These are phyloP conservation scores for Desmodus rotundus DNA, from an alignment of 2,113 vertebrate species.

Conservation along the genomic window DNA sequence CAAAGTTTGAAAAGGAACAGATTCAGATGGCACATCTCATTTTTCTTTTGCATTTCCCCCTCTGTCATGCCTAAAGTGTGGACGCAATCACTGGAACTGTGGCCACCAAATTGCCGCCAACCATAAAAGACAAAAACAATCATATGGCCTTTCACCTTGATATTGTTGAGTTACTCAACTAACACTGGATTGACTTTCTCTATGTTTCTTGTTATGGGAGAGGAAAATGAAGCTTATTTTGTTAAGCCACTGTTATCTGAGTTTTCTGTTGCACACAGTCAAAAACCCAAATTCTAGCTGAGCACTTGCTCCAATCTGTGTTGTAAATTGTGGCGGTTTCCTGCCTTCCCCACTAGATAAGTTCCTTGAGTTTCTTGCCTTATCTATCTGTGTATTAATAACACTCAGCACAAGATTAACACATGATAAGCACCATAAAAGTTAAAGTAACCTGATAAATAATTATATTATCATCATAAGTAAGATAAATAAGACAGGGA, in stretches of 20 bases:
- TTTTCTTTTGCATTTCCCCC: not conserved
- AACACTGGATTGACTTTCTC: not conserved
- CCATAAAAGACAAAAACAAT: not conserved
- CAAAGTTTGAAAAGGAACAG: not conserved
- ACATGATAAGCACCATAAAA: not conserved
- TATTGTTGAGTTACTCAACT: not conserved
- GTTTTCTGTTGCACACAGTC: not conserved
- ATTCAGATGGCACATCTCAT: not conserved
- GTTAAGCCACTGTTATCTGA: not conserved
- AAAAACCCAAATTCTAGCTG: not conserved
- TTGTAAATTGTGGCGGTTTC: not conserved
- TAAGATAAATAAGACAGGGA: not conserved
- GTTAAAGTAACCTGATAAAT: not conserved
- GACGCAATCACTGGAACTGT: not conserved
- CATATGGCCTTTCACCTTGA: not conserved
- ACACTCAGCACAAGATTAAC: not conserved
- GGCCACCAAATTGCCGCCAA: not conserved
- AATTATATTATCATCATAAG: not conserved
- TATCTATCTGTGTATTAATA: not conserved
- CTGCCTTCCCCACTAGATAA: not conserved
- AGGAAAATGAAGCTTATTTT: not conserved
- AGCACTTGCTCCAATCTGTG: not conserved
- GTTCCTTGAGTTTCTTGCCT: not conserved
- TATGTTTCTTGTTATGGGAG: not conserved
- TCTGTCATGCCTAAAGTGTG: not conserved